Percentiles rank a stretch among this genome's conserved stretches.
Conservation (phyloP, 1,140 invertebrate species). For the Papilio polyxenes region DNA sequence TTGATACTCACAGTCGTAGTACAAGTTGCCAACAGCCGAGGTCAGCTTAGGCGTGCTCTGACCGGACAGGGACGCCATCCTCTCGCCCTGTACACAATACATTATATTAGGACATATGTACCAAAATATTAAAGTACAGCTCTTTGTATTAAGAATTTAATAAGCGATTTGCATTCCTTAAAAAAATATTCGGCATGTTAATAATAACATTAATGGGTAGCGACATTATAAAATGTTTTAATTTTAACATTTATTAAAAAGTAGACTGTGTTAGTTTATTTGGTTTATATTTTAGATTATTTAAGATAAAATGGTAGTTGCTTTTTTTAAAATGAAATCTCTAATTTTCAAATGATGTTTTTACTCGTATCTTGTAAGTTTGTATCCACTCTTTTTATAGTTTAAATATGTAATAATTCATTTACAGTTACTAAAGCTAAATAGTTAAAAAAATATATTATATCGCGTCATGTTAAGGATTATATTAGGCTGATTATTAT, state of each 20-base stretch:
- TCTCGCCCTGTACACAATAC: constrained; percentile 64
- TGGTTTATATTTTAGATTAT: no score
- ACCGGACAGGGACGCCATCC: constrained; percentile 73
- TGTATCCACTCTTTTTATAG: no score
- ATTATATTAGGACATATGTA: neutral
- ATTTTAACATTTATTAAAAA: no score
- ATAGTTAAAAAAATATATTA: neutral
- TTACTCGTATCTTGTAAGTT: no score
- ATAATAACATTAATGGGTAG: no score
- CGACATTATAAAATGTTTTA: no score
- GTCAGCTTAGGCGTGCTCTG: constrained; percentile 72
- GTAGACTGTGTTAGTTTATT: no score
- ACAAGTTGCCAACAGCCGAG: constrained; percentile 70
- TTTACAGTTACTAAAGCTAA: neutral
- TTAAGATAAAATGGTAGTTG: no score
- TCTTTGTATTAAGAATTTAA: constrained; percentile 16
- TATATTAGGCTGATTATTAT: neutral
- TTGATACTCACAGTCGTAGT: constrained; percentile 73
- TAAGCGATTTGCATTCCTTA: neutral
- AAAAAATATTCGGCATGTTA: no score
- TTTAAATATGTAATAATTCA: no score
- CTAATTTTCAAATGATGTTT: no score
- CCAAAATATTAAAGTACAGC: neutral
- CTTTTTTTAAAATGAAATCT: no score
- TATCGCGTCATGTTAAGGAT: neutral